Percentiles rank a stretch among this genome's conserved stretches.
Conservation (phyloP, 2,797 vertebrate species). For the Bucorvus abyssinicus region DNA sequence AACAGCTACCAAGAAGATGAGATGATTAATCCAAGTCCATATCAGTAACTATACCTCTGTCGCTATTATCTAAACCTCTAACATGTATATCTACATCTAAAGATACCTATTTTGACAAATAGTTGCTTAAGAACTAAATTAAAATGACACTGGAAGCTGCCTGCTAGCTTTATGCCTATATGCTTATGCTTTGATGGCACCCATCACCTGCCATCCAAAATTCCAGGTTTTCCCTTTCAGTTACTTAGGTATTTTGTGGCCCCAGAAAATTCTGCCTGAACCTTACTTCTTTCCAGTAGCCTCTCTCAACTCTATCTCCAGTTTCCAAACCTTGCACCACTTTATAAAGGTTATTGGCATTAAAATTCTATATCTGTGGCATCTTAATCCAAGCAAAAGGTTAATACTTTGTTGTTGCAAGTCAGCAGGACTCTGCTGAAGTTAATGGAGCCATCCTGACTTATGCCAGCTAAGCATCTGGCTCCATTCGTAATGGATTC, state of each 20-base stretch:
- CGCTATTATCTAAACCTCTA: neutral
- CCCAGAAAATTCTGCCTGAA: neutral
- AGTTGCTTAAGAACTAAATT: neutral
- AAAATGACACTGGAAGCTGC: neutral
- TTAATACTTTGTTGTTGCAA: neutral
- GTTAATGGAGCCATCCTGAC: neutral
- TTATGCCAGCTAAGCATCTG: neutral
- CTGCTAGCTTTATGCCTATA: neutral
- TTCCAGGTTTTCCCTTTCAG: neutral
- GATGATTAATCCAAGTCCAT: neutral
- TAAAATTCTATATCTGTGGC: neutral
- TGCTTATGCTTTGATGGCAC: neutral
- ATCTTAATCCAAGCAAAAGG: neutral
- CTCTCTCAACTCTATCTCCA: neutral
- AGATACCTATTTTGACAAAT: neutral
- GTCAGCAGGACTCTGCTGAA: neutral
- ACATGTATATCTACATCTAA: neutral
- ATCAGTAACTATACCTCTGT: neutral
- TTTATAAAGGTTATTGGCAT: neutral
- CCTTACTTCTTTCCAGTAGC: neutral
- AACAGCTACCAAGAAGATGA: neutral
- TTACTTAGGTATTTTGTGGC: neutral
- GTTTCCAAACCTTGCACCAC: neutral
- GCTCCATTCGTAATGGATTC: neutral
- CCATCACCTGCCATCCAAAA: neutral